A percentile compares a stretch with the other conserved stretches of the same genome.
Conservation (phyloP, 2,797 vertebrate genomes). For the Takifugu rubripes region DNA sequence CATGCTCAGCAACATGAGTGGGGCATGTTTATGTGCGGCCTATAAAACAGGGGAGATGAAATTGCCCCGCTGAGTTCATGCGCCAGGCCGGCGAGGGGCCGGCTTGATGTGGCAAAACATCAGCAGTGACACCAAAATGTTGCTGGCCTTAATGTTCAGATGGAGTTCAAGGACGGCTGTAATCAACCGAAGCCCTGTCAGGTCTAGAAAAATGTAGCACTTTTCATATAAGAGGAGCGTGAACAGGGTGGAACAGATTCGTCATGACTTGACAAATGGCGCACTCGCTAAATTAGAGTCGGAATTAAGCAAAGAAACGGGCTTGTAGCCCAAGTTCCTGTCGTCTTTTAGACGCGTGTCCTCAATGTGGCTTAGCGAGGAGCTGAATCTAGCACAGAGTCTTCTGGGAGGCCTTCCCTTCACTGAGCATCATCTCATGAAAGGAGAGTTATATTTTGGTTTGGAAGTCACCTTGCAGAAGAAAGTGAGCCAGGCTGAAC, state of each 20-base stretch:
- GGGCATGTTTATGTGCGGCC: conserved; percentile 23
- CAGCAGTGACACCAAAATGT: conserved; percentile 28
- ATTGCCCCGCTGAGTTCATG: conserved; percentile 7
- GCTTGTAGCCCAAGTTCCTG: conserved; percentile 50
- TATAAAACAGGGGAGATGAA: background rate
- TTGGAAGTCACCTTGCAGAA: conserved; percentile 66
- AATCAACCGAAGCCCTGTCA: conserved; percentile 40
- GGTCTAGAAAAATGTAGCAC: conserved; percentile 34
- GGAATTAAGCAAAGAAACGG: conserved; percentile 60
- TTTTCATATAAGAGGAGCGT: conserved; percentile 28
- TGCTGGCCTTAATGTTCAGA: conserved; percentile 27
- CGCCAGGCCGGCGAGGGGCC: conserved; percentile 13
- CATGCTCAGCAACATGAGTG: conserved; percentile 11
- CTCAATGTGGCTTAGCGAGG: conserved; percentile 57
- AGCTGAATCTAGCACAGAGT: conserved; percentile 65
- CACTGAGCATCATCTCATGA: conserved; percentile 45
- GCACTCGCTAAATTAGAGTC: conserved; percentile 54
- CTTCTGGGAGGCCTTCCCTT: conserved; percentile 53
- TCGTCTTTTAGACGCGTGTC: conserved; percentile 45
- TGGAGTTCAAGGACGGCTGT: conserved; percentile 61
- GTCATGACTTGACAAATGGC: conserved; percentile 44
- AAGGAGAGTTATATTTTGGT: conserved; percentile 54
- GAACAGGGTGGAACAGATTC: conserved; percentile 34
- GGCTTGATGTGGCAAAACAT: conserved; percentile 26
- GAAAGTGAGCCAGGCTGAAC: conserved; percentile 50